Conservation (phyloP, 2,113 vertebrate genomes). For the Scalopus aquaticus region DNA sequence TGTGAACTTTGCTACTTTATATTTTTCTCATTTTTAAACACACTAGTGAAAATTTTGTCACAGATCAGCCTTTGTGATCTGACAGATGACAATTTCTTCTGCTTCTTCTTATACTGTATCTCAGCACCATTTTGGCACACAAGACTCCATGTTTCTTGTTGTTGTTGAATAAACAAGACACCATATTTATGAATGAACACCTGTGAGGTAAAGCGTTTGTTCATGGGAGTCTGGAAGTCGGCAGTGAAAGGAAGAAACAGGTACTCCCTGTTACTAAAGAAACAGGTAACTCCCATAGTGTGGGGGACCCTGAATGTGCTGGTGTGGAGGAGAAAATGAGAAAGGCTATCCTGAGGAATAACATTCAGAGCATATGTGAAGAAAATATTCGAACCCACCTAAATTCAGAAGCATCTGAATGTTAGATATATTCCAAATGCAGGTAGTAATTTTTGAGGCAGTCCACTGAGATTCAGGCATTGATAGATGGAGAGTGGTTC, state of each 20-base stretch:
- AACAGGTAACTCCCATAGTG: too few species aligned
- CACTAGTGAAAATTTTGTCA: background rate
- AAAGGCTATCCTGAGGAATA: accelerated
- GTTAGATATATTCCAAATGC: background rate
- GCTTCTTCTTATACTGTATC: background rate
- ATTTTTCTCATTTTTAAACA: background rate
- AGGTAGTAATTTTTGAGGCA: background rate
- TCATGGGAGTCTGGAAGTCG: accelerated
- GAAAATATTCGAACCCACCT: background rate
- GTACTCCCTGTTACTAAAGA: too few species aligned
- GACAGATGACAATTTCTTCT: background rate
- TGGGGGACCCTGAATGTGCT: accelerated
- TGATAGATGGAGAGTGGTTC: background rate
- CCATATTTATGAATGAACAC: background rate
- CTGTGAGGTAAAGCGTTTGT: accelerated
- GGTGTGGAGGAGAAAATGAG: background rate
- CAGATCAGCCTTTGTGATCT: too few species aligned
- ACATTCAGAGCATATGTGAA: background rate
- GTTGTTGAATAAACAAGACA: background rate
- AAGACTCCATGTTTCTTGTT: accelerated
- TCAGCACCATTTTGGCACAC: background rate
- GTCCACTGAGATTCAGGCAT: background rate
- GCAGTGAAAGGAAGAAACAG: background rate
- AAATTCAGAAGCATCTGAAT: background rate
- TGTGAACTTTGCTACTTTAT: background rate